A percentile compares a stretch with the other conserved stretches of the same genome.
These are phyloP conservation scores for Myripristis jacobus DNA, from an alignment of 2,797 vertebrate genomes.

Conservation along the genomic window DNA sequence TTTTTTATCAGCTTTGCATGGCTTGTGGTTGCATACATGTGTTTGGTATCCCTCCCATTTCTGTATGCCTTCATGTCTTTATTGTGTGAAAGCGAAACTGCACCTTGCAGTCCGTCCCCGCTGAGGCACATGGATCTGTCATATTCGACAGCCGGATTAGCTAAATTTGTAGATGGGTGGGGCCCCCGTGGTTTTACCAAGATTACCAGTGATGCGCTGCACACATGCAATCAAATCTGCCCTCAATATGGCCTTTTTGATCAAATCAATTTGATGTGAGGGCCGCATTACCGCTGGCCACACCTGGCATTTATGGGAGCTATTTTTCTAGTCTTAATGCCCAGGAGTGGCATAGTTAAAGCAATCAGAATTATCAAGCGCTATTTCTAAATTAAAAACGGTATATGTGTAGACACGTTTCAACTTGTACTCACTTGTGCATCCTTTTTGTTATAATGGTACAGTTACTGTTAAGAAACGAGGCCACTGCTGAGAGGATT, in stretches of 20 bases:
- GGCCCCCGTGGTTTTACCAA: constrained; percentile 61
- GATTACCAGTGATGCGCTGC: constrained; percentile 16
- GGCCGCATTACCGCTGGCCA: constrained; percentile 44
- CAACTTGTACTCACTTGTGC: too few relatives aligned
- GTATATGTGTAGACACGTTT: too few relatives aligned
- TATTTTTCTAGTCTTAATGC: background rate
- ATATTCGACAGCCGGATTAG: background rate
- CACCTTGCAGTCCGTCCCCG: background rate
- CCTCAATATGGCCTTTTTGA: too few relatives aligned
- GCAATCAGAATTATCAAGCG: background rate
- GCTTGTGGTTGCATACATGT: background rate
- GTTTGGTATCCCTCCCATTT: background rate
- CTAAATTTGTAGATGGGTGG: constrained; percentile 68
- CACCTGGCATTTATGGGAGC: constrained; percentile 31
- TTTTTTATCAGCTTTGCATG: background rate
- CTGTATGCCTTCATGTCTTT: background rate
- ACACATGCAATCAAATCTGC: background rate
- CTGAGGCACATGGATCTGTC: background rate
- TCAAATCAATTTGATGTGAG: constrained; percentile 1
- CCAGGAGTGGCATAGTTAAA: too few relatives aligned
- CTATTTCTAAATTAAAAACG: too few relatives aligned
- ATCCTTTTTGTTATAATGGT: too few relatives aligned
- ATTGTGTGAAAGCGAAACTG: background rate
- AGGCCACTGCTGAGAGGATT: too few relatives aligned
- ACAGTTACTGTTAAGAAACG: too few relatives aligned